phyloP scores from a whole-genome alignment of 2,888 invertebrate species.

The Hedychridium roseum region DNA sequence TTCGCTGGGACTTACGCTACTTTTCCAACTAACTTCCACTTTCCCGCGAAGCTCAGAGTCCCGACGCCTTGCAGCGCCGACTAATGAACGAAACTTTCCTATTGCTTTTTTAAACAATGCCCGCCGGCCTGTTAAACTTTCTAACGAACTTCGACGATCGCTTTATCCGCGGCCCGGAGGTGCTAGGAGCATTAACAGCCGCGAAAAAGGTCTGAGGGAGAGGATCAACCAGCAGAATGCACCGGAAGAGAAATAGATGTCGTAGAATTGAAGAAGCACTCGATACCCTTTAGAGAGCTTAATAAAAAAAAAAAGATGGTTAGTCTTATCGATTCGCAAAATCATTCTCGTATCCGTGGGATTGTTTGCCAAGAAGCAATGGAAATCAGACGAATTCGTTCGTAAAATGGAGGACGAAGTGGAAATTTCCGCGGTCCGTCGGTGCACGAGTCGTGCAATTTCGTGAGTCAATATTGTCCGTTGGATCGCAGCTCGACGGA shows the following conservation, averaged over 20 bases:
- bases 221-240: too few relatives aligned
- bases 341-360: too few relatives aligned
- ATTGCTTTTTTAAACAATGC: constrained; percentile 49
- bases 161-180: constrained; percentile 33
- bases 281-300: too few relatives aligned
- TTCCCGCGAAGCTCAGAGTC: constrained; percentile 4
- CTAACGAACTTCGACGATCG: constrained; percentile 42
- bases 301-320: not conserved
- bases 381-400: not conserved
- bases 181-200: constrained; percentile 25
- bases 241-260: too few relatives aligned
- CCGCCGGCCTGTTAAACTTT: constrained; percentile 37
- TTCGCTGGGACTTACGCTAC: constrained; percentile 28
- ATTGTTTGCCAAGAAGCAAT: too few relatives aligned
- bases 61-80: constrained; percentile 27
- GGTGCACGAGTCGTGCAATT: constrained; percentile 27
- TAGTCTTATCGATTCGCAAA: too few relatives aligned
- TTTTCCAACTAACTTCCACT: constrained; percentile 23
- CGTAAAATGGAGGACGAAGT: not conserved
- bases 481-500: constrained; percentile 17
- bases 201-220: constrained; percentile 4
- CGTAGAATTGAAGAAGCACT: too few relatives aligned
- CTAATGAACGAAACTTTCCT: constrained; percentile 48
- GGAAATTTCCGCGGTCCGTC: not conserved
- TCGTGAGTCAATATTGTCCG: constrained; percentile 33